These are phyloP conservation scores for Alcedo atthis DNA, from an alignment of 2,797 vertebrate species.

Conservation along the genomic window DNA sequence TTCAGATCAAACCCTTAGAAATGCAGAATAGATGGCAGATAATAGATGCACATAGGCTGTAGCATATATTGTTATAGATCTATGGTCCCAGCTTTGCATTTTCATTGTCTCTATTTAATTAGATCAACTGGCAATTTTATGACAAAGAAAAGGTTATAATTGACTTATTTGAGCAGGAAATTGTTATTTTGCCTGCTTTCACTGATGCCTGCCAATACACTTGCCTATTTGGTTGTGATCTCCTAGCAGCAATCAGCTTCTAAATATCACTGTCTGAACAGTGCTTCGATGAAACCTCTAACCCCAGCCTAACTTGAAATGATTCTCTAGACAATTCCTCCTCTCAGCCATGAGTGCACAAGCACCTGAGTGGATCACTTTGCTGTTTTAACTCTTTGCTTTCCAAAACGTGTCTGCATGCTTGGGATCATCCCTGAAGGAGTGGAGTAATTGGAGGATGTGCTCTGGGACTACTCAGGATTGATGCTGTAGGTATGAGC, in stretches of 20 bases:
- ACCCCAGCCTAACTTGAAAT: neutral
- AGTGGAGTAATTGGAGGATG: fast-evolving
- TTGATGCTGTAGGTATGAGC: neutral
- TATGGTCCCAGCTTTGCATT: neutral
- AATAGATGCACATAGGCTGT: neutral
- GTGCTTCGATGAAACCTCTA: neutral
- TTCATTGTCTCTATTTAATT: neutral
- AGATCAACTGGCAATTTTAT: neutral
- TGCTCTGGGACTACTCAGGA: neutral
- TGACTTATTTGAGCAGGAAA: neutral
- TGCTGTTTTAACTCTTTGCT: neutral
- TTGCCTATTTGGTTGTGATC: neutral
- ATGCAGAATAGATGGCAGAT: neutral
- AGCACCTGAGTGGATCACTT: neutral
- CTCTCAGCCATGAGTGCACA: fast-evolving
- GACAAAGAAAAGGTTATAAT: neutral
- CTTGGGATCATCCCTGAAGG: neutral
- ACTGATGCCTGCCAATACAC: fast-evolving
- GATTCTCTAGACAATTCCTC: neutral
- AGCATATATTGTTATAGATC: neutral
- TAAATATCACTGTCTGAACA: neutral
- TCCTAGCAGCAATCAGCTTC: neutral
- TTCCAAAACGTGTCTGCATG: neutral
- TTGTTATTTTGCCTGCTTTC: neutral
- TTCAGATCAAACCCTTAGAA: neutral